phyloP scores from a whole-genome alignment of 2,113 vertebrate genomes.

The Grantiella picta region DNA sequence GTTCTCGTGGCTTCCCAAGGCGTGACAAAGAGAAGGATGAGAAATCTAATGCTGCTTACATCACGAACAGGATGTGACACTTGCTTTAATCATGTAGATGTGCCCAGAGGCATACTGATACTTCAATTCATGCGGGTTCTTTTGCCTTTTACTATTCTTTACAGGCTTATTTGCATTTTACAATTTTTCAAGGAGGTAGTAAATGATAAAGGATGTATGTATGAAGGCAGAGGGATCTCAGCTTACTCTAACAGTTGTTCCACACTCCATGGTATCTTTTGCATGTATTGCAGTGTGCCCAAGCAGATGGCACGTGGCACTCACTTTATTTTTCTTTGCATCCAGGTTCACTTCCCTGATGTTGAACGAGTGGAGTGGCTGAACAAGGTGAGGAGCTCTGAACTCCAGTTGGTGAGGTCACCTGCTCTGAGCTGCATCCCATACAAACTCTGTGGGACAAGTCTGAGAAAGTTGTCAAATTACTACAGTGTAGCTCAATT shows the following conservation, averaged over 20 bases:
- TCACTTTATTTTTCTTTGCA: conserved; percentile 10
- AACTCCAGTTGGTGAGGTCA: conserved; percentile 34
- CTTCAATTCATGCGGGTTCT: background rate
- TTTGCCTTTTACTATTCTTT: background rate
- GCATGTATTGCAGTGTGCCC: background rate
- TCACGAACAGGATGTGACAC: conserved; percentile 31
- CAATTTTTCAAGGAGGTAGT: background rate
- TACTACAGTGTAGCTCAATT: background rate
- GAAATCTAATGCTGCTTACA: background rate
- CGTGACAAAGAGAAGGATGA: background rate
- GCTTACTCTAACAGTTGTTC: background rate
- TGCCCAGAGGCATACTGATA: background rate
- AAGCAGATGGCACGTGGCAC: background rate
- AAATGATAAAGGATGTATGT: background rate
- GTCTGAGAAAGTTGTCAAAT: background rate
- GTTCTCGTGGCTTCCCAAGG: background rate
- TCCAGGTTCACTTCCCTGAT: conserved; percentile 88
- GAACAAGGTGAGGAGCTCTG: conserved; percentile 86
- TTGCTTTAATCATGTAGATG: background rate
- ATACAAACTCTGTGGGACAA: background rate
- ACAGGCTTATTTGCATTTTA: background rate
- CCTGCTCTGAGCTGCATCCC: conserved; percentile 48
- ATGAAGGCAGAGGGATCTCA: background rate
- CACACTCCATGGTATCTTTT: background rate
- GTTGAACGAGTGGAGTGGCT: conserved; percentile 92